Base-by-base conservation (phyloP, 2,888 invertebrate species). In the Iselma pallidipennis region DNA sequence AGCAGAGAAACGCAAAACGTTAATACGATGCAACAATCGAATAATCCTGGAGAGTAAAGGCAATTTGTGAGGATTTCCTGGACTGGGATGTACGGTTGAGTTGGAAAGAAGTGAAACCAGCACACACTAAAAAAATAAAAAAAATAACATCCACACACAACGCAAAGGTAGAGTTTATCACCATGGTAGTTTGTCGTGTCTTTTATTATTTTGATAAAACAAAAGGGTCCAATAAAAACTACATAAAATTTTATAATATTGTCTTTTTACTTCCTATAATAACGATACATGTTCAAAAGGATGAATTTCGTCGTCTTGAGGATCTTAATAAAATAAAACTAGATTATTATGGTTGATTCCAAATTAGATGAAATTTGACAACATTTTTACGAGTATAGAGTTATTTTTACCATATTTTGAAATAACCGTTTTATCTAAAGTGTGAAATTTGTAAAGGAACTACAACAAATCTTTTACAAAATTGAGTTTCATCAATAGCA, bases 21-120 rank as follows among this genome's bases (percentile, higher is more conserved):
- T 71, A 70, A 71, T 71, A 67, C 72, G 61, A 65, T 71, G 69
- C 68, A 71, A 72, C 71, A 72, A 71, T 71, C 71, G 63, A 71
- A 69, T 72, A 72, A 72, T 70, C 72, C 70, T 61, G 63, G 62
- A 66, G 60, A 68, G 66, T 66, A 65, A 69, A 70, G 68, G 68
- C 71, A 71, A 71, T 71, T 71, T 71, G 65, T 59, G 63, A 55
- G 69, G 70, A 71, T 71, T 71, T 69, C 66, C 63, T 58, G 52
- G 55, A 57, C 48, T 21, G 14, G 14, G 21, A 37, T 23, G 12
- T 37, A 49, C 33, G 48, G 49, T 49, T 25, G 42, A 59, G 54
- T 54, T 58, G 45, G 54, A 55, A 62, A 59, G 59, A 59, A 23
- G 29, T 21, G 26, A 48, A 45, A 33, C 21, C 45, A 53, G 25